Evolutionary conservation across 2,888 invertebrate species (phyloP), one percentile per base, ranked within the genome.

Genomic region (Capitulum mitella): DNA sequence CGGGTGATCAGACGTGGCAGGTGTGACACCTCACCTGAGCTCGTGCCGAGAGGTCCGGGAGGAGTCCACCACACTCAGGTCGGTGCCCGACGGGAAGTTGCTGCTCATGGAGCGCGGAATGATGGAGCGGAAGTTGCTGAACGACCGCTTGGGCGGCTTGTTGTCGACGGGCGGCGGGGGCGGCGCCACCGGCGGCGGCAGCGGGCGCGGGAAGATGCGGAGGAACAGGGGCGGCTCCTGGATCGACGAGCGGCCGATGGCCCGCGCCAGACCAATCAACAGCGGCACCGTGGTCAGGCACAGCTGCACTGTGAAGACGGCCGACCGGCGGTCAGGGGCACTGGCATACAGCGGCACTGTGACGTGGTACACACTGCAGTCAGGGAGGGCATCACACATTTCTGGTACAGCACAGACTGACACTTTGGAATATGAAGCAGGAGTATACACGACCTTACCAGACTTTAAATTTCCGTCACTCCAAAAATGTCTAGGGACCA

Each of bases 241-340:
- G 0, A 92, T 92, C 0, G 93, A 90, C 85, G 93, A 93, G 26
- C 98, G 89, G 0, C 98, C 98, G 90, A 98, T 92, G 0, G 98
- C 94, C 77, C 98, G 88, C 0, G 93, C 91, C 81, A 97, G 85
- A 0, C 98, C 96, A 78, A 99, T 91, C 0, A 98, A 87, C 81
- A 94, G 89, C 12, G 97, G 97, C 34, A 97, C 90, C 0, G 92
- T 91, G 40, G 92, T 91, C 84, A 93, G 92, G 80, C 43, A 78
- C 75, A 78, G 34, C 43, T 29, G 32, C 34, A 70, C 58, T 58
- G 58, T n/a, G n/a, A 16, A 51, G 12, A 51, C 51, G 16, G 46
- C 10, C 6, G 46, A 46, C 10, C n/a, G n/a, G n/a, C n/a, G n/a
- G n/a, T n/a, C n/a, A n/a, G n/a, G n/a, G n/a, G n/a, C n/a, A n/a